A percentile compares a stretch with the other conserved stretches of the same genome.
Evolutionary conservation across 2,888 invertebrate species (phyloP).

Genomic region (Zonitis immaculata): DNA sequence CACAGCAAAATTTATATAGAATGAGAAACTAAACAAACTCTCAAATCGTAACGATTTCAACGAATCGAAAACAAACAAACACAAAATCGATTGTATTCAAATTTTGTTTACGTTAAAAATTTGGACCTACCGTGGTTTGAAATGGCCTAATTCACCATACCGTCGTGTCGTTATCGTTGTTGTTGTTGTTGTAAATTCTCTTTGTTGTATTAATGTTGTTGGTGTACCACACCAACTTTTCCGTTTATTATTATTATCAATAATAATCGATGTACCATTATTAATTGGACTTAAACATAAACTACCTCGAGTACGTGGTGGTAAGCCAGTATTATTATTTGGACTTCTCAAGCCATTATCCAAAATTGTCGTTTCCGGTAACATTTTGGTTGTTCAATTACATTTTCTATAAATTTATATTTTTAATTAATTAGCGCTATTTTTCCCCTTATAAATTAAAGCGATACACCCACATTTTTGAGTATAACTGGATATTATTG

Average conservation of each 20-base stretch:
- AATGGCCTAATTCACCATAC: slow-evolving; percentile 46
- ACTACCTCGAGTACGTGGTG: slow-evolving; percentile 44
- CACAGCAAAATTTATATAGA: too few species aligned
- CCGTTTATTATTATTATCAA: slow-evolving; percentile 43
- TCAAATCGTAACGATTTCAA: too few species aligned
- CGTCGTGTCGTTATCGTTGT: slow-evolving; percentile 32
- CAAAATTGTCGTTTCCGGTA: slow-evolving; percentile 38
- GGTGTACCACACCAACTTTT: slow-evolving; percentile 47
- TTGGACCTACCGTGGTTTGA: slow-evolving; percentile 45
- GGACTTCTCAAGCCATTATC: slow-evolving; percentile 46
- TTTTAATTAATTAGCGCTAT: too few species aligned
- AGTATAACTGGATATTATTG: too few species aligned
- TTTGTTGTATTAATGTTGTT: slow-evolving; percentile 17
- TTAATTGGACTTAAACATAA: slow-evolving; percentile 44
- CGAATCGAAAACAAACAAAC: too few species aligned
- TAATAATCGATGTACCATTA: slow-evolving; percentile 34
- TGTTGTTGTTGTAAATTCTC: slow-evolving; percentile 24
- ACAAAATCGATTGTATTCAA: too few species aligned
- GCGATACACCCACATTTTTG: slow-evolving; percentile 13
- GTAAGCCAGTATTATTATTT: slow-evolving; percentile 42
- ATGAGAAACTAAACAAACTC: too few species aligned
- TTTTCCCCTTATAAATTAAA: too few species aligned
- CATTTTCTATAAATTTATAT: too few species aligned
- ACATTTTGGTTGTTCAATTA: too few species aligned
- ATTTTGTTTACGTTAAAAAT: too few species aligned